phyloP scores from a whole-genome alignment of 2,888 invertebrate species.

The Agonum fuliginosum region DNA sequence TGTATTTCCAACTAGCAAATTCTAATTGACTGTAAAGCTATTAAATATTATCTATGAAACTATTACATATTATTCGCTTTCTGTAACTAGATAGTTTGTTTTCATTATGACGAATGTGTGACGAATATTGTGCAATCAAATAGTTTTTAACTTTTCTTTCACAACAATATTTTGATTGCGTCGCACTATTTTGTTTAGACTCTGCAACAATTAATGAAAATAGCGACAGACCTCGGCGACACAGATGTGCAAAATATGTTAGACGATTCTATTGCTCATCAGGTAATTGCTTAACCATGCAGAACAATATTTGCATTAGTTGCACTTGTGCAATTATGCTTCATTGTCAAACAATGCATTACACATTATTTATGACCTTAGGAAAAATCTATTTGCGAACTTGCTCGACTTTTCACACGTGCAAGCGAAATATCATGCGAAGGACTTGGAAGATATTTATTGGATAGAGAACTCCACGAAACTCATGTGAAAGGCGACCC shows the following conservation, averaged over 20 bases:
- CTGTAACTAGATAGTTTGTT: not conserved
- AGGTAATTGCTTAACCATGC: slow-evolving; percentile 47
- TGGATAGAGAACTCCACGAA: slow-evolving; percentile 68
- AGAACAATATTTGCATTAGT: not conserved
- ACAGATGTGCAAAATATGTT: slow-evolving; percentile 43
- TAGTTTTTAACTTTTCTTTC: not conserved
- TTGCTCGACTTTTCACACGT: slow-evolving; percentile 67
- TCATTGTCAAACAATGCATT: not conserved
- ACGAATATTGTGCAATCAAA: not conserved
- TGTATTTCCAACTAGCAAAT: too few relatives aligned
- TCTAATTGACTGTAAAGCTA: too few relatives aligned
- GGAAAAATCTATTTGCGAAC: slow-evolving; percentile 68
- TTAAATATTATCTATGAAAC: not conserved
- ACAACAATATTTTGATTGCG: not conserved
- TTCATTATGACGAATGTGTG: not conserved
- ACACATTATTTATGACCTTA: slow-evolving; percentile 57
- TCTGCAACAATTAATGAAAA: slow-evolving; percentile 18
- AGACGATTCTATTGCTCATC: slow-evolving; percentile 44
- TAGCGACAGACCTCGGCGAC: slow-evolving; percentile 35
- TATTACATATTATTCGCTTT: not conserved
- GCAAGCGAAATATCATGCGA: slow-evolving; percentile 65
- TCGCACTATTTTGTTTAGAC: slow-evolving; percentile 44
- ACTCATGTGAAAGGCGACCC: slow-evolving; percentile 65
- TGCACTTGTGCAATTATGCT: not conserved
- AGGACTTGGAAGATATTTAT: slow-evolving; percentile 67